Conservation (phyloP, 2,113 vertebrate genomes). For the Paramormyrops kingsleyae region DNA sequence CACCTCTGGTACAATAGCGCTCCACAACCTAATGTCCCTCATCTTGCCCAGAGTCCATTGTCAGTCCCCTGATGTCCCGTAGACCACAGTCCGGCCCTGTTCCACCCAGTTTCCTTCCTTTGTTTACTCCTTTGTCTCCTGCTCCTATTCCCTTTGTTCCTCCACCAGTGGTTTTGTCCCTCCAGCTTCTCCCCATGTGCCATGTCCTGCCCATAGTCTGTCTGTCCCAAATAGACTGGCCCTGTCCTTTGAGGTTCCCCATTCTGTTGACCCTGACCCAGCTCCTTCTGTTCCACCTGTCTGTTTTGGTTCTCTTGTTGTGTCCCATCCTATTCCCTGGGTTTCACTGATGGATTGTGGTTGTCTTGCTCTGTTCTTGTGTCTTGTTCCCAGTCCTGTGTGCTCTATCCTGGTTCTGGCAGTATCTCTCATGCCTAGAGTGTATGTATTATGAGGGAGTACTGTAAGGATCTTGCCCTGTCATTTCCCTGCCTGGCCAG, state of each 20-base stretch:
- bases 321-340: background rate
- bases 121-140: background rate
- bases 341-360: background rate
- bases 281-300: background rate
- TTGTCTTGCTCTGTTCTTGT: background rate
- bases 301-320: background rate
- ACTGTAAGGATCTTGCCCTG: background rate
- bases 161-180: background rate
- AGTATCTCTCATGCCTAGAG: background rate
- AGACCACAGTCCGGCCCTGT: background rate
- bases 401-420: background rate
- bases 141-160: background rate
- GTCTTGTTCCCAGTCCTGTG: background rate
- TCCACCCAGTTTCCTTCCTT: background rate
- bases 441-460: background rate
- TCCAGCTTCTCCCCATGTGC: too few species aligned
- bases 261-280: background rate
- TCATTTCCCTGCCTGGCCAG: background rate
- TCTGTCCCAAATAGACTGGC: background rate
- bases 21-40: background rate
- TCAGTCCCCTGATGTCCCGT: background rate
- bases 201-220: background rate
- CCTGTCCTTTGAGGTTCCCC: background rate
- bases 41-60: background rate
- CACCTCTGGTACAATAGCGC: background rate